phyloP scores from a whole-genome alignment of 1,140 invertebrate species.

The Wasmannia auropunctata region DNA sequence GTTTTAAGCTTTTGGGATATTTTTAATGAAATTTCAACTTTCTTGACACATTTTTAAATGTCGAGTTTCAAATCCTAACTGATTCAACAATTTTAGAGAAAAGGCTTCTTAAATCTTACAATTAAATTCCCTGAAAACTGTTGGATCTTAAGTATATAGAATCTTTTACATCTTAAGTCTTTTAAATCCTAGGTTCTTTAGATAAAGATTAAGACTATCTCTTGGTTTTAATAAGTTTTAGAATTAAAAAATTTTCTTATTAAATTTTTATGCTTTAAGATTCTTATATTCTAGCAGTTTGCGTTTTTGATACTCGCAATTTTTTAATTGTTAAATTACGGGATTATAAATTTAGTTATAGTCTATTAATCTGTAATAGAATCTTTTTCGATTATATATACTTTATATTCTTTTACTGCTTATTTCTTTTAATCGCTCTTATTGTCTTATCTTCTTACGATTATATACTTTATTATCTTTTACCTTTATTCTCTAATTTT shows the following conservation, averaged over 20 bases:
- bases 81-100: background rate
- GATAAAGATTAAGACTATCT: background rate
- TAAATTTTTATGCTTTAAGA: background rate
- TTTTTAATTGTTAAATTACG: background rate
- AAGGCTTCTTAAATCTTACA: background rate
- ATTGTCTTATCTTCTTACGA: background rate
- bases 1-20: background rate
- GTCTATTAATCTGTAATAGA: background rate
- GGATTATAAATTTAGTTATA: background rate
- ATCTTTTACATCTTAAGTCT: background rate
- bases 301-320: background rate
- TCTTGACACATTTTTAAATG: background rate
- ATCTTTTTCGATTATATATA: background rate
- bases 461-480: too few relatives aligned
- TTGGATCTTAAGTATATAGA: conserved; percentile 16
- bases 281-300: background rate
- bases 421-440: background rate
- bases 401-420: background rate
- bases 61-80: background rate
- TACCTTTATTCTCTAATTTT: background rate
- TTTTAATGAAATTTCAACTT: background rate
- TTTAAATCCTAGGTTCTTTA: background rate
- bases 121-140: background rate
- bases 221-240: background rate
- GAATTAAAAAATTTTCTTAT: background rate